Conservation (phyloP, 2,797 vertebrate species). For the Hydrolagus colliei region DNA sequence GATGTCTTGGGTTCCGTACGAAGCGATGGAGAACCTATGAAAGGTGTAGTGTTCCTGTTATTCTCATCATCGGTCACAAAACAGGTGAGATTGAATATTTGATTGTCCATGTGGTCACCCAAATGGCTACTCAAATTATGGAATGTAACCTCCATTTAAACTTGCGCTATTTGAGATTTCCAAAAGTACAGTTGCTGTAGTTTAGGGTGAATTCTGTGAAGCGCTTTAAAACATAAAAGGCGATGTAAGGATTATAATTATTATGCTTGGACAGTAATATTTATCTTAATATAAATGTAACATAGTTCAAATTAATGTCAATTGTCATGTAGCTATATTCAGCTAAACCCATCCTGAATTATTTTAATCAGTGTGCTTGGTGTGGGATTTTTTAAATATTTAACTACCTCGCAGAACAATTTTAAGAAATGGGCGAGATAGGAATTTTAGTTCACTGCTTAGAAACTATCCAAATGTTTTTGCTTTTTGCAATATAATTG, state of each 20-base stretch:
- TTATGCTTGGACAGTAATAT: not conserved
- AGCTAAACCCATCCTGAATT: too few relatives aligned
- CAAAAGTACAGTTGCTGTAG: too few relatives aligned
- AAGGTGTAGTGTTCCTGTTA: constrained; percentile 90
- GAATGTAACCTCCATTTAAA: too few relatives aligned
- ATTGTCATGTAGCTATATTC: too few relatives aligned
- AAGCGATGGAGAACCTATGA: constrained; percentile 96
- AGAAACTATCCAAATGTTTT: constrained; percentile 14
- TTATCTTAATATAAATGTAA: not conserved
- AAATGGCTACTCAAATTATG: not conserved
- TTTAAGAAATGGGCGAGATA: not conserved
- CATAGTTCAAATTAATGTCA: too few relatives aligned
- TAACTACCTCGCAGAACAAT: too few relatives aligned
- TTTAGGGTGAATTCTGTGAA: not conserved
- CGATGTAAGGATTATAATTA: not conserved
- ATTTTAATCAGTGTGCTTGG: too few relatives aligned
- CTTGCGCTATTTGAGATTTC: too few relatives aligned
- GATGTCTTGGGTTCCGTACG: constrained; percentile 87
- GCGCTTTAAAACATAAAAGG: not conserved
- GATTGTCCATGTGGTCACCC: not conserved
- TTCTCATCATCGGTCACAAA: constrained; percentile 73
- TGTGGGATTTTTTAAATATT: too few relatives aligned
- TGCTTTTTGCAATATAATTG: not conserved
- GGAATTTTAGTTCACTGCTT: not conserved
- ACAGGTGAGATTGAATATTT: constrained; percentile 61